phyloP scores from a whole-genome alignment of 2,888 invertebrate species.

The Lagria hirta region DNA sequence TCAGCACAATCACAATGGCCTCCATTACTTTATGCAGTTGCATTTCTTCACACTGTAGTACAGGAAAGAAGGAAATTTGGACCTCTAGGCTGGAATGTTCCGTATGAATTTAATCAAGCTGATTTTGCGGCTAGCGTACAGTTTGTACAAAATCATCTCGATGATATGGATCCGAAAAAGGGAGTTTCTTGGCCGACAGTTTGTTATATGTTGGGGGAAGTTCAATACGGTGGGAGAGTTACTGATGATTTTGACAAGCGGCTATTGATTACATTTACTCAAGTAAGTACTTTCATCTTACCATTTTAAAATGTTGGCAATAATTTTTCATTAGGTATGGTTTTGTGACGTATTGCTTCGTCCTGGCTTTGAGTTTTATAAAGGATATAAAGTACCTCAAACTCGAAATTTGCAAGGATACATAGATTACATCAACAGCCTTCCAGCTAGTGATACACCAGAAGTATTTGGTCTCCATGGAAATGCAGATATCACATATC shows the following conservation, averaged over 20 bases:
- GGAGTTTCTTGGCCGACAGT: conserved; percentile 97
- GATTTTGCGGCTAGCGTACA: conserved; percentile 95
- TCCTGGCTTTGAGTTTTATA: conserved; percentile 90
- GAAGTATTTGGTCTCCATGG: conserved; percentile 96
- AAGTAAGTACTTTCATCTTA: conserved; percentile 47
- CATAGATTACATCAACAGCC: conserved; percentile 81
- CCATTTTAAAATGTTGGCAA: background rate
- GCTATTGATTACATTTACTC: conserved; percentile 87
- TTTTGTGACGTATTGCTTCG: conserved; percentile 87
- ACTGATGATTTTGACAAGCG: conserved; percentile 97
- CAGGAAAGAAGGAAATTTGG: conserved; percentile 96
- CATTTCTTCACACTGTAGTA: conserved; percentile 92
- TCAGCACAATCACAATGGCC: conserved; percentile 92
- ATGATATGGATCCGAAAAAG: conserved; percentile 95
- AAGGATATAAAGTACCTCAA: conserved; percentile 88
- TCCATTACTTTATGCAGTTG: conserved; percentile 88
- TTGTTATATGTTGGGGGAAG: conserved; percentile 96
- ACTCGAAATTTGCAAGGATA: conserved; percentile 79
- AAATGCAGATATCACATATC: conserved; percentile 97
- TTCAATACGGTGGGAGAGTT: conserved; percentile 79
- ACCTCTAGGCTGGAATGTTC: conserved; percentile 89
- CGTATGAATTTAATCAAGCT: conserved; percentile 96
- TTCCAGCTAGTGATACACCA: conserved; percentile 86
- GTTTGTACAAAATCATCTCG: conserved; percentile 94
- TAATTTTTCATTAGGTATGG: conserved; percentile 65